Conservation (phyloP, 2,888 invertebrate genomes). For the Geotrupes spiniger region DNA sequence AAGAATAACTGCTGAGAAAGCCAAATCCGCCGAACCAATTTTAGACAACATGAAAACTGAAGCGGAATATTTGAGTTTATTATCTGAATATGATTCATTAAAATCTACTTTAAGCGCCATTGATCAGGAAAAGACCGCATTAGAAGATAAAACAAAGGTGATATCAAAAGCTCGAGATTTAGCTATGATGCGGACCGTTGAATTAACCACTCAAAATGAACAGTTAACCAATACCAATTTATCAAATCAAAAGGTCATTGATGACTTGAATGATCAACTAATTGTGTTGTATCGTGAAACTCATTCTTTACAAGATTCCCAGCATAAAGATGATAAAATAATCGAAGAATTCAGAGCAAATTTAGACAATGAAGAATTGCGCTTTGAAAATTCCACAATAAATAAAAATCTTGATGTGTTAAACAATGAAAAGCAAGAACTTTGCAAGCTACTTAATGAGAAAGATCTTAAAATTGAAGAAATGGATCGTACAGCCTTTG, state of each 20-base stretch:
- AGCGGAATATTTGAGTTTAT: constrained; percentile 30
- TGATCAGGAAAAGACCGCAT: constrained; percentile 20
- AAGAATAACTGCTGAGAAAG: constrained; percentile 41
- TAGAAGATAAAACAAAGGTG: constrained; percentile 48
- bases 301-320: background rate
- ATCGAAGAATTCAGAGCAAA: constrained; percentile 24
- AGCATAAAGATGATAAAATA: constrained; percentile 25
- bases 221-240: background rate
- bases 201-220: constrained; percentile 7
- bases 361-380: constrained; percentile 22
- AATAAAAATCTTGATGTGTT: constrained; percentile 23
- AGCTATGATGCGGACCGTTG: background rate
- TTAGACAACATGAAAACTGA: constrained; percentile 36
- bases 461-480: constrained; percentile 4
- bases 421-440: constrained; percentile 15
- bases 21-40: constrained; percentile 31
- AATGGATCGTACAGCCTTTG: background rate
- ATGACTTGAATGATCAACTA: background rate
- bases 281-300: background rate
- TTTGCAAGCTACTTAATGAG: constrained; percentile 2
- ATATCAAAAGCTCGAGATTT: constrained; percentile 49
- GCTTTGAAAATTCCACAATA: constrained; percentile 29
- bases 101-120: constrained; percentile 13
- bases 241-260: background rate
- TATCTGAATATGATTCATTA: constrained; percentile 27